A percentile compares a stretch with the other conserved stretches of the same genome.
phyloP scores from a whole-genome alignment of 2,797 vertebrate species.

The Todus mexicanus region DNA sequence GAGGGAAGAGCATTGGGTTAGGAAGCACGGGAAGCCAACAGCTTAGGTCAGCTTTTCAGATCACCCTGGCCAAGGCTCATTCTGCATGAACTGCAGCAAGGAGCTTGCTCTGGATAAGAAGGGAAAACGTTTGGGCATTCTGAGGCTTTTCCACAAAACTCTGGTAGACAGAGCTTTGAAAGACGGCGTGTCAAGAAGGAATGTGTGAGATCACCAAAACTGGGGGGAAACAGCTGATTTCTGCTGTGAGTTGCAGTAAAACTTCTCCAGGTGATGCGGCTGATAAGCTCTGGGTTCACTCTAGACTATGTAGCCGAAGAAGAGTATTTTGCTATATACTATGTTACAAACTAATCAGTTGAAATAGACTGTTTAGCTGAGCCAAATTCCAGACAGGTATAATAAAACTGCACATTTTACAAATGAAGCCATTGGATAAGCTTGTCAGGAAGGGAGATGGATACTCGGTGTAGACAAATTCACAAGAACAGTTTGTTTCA shows the following conservation, averaged over 20 bases:
- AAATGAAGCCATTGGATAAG: neutral
- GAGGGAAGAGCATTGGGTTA: neutral
- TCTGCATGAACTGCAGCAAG: neutral
- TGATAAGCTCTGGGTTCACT: neutral
- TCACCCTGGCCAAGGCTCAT: neutral
- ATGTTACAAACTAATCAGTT: neutral
- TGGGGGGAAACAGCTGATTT: neutral
- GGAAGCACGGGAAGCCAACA: neutral
- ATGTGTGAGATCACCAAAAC: neutral
- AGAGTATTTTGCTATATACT: neutral
- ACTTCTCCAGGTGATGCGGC: neutral
- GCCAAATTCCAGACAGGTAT: neutral
- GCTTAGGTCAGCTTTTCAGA: neutral
- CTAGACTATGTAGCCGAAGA: neutral
- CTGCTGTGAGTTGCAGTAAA: neutral
- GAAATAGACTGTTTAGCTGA: neutral
- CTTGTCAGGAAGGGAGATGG: neutral
- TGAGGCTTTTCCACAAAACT: neutral
- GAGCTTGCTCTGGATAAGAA: neutral
- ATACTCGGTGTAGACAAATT: neutral
- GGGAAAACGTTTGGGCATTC: neutral
- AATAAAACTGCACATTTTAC: neutral
- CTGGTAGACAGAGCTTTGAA: neutral
- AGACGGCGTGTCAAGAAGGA: neutral
- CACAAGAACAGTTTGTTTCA: rapidly evolving